Evolutionary conservation across 1,140 invertebrate species (phyloP), one percentile per base, ranked within the genome.

Genomic region (Thrips palmi): DNA sequence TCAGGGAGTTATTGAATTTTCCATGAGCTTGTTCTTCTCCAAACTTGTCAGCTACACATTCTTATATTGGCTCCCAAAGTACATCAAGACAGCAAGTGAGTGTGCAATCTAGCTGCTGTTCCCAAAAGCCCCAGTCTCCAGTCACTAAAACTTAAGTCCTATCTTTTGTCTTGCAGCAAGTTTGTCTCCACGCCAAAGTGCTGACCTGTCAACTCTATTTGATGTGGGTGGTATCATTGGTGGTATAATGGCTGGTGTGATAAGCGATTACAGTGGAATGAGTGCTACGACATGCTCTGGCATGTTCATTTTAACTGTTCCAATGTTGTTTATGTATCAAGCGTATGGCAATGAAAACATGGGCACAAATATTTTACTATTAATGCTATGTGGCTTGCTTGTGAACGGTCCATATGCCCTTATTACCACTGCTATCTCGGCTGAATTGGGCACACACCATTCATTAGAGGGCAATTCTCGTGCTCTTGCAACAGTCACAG

Each of bases 21-120:
- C 91, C 0, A 52, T 94, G 2, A 87, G 83, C 24, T 63, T 97
- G 22, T 96, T 97, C 57, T 97, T 97, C 60, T 83, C 88, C n/a
- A 97, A 97, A 60, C 65, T 96, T 4, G 89, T 97, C 36, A 89
- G 82, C 53, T 97, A 97, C 53, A 96, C 91, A 39, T 97, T 97
- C 60, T 69, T 97, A 8, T 96, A 83, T 55, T 97, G 92, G 91
- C 63, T 97, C 45, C 92, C 92, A 31, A 58, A 77, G 11, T 97
- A 94, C 49, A 87, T 97, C 36, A 70, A 74, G 33, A 62, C 65
- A 37, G 80, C 80, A 42, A 83, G 87, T 92, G 54, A 77, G 71
- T 70, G 49, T 37, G 18, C n/a, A n/a, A n/a, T n/a, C 6, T 32
- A 30, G 10, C 14, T 12, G 10, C 17, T 37, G 6, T 37, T 37